Evolutionary conservation across 2,113 vertebrate genomes (phyloP), one percentile per base, ranked within the genome.

Genomic region (Epinephelus moara): DNA sequence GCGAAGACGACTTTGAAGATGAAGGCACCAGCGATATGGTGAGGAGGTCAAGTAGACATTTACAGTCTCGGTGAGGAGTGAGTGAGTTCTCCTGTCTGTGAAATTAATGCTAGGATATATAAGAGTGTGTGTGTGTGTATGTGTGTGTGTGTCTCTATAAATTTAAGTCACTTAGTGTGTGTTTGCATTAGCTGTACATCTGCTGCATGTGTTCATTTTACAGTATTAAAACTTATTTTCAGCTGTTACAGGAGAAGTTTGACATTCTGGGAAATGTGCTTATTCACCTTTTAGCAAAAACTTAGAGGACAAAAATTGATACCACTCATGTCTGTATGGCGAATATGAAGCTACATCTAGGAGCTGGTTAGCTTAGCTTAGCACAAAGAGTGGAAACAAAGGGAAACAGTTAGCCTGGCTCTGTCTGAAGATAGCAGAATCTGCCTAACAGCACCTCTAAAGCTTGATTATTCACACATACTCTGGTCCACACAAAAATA

Each of bases 1-100:
- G 96, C 73, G 97, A 98, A 85, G 97, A 98, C 80, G 96, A 97
- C 95, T 99, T 96, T 95, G 97, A 98, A 87, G 97, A 98, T 90
- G 97, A 97, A 93, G 97, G 95, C 88, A 96, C 95, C 92, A 95
- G 95, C 81, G 97, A 97, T 91, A 95, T 97, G 97, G 98, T 99
- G 96, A 96, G 91, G 14, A 25, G 72, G 76, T 49, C 71, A 47
- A 83, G 78, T 37, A 49, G 62, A 55, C 55, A 47, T 88, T 64
- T 70, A 15, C 6, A 47, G 60, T 80, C 53, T 81, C 52, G n/a
- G 15, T 37, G 56, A 76, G 40, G 19, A 64, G 47, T 27, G 23
- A 70, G 74, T 64, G 47, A 45, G n/a, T 42, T n/a, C n/a, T 60
- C 3, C 12, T 17, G 21, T 45, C 15, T 73, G 10, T 53, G 9